Percentiles rank a stretch among this genome's conserved stretches.
These are phyloP conservation scores for Mustela nigripes DNA, from an alignment of 2,113 vertebrate species.

Conservation along the genomic window DNA sequence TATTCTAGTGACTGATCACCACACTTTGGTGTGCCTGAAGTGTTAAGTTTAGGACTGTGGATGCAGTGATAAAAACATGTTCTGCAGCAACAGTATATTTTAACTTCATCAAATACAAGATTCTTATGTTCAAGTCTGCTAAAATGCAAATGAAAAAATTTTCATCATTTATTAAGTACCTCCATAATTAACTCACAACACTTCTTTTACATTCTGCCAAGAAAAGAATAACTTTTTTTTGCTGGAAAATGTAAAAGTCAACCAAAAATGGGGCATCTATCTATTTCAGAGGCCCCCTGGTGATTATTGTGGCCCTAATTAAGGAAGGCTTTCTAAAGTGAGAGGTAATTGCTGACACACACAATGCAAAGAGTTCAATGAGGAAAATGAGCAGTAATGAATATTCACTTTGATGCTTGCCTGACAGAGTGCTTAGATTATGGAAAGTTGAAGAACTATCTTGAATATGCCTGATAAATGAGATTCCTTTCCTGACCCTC, in stretches of 20 bases:
- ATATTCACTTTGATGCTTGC: constrained; percentile 85
- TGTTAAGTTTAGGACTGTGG: neutral
- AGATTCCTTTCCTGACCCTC: constrained; percentile 76
- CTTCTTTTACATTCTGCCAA: constrained; percentile 84
- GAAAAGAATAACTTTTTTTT: constrained; percentile 86
- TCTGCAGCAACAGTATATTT: neutral
- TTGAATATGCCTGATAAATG: constrained; percentile 85
- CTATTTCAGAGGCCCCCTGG: constrained; percentile 83
- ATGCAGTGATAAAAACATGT: neutral
- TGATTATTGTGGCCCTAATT: constrained; percentile 88
- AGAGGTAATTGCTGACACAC: constrained; percentile 89
- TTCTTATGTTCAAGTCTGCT: neutral
- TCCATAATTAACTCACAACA: constrained; percentile 84
- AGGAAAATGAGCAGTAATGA: constrained; percentile 87
- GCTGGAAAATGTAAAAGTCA: constrained; percentile 83
- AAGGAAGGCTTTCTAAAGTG: constrained; percentile 85
- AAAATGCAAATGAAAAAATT: neutral
- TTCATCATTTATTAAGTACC: constrained; percentile 62
- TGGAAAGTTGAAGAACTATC: constrained; percentile 86
- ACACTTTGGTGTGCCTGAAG: neutral
- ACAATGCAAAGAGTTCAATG: constrained; percentile 83
- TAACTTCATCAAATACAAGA: neutral
- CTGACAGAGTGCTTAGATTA: constrained; percentile 85
- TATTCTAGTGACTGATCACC: neutral
- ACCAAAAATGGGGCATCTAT: constrained; percentile 83